Evolutionary conservation across 1,140 invertebrate genomes (phyloP).

Genomic region (Bombus huntii): DNA sequence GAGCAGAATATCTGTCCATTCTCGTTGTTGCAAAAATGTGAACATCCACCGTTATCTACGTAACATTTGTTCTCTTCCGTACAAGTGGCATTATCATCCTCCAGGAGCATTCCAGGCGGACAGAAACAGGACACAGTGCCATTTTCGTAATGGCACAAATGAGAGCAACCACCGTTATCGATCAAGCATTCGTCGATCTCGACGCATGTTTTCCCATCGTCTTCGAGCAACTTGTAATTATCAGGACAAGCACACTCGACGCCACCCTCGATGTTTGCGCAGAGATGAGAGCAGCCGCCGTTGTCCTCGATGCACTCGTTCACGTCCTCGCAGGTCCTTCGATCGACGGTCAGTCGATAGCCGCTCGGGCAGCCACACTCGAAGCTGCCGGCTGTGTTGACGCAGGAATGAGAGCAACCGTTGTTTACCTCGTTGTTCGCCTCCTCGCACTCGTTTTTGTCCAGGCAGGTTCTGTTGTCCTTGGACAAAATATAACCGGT

Average conservation of each 20-base stretch:
- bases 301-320: slow-evolving; percentile 85
- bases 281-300: slow-evolving; percentile 83
- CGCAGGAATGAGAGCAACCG: slow-evolving; percentile 85
- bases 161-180: slow-evolving; percentile 84
- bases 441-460: slow-evolving; percentile 83
- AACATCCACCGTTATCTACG: slow-evolving; percentile 81
- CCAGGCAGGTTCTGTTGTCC: slow-evolving; percentile 73
- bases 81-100: slow-evolving; percentile 76
- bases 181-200: slow-evolving; percentile 85
- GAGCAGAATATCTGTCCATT: slow-evolving; percentile 83
- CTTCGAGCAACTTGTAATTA: slow-evolving; percentile 74
- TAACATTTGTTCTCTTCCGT: slow-evolving; percentile 85
- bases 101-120: slow-evolving; percentile 88
- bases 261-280: slow-evolving; percentile 83
- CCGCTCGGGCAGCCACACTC: slow-evolving; percentile 86
- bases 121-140: slow-evolving; percentile 85
- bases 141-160: slow-evolving; percentile 80
- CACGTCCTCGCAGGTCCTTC: slow-evolving; percentile 83
- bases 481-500: slow-evolving; percentile 81
- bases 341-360: slow-evolving; percentile 80
- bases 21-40: slow-evolving; percentile 83
- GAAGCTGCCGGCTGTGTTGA: slow-evolving; percentile 86
- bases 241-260: slow-evolving; percentile 84
- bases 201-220: slow-evolving; percentile 83
- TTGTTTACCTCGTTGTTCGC: slow-evolving; percentile 74